Base-by-base conservation (phyloP, 2,113 vertebrate species). In the Numenius arquata region DNA sequence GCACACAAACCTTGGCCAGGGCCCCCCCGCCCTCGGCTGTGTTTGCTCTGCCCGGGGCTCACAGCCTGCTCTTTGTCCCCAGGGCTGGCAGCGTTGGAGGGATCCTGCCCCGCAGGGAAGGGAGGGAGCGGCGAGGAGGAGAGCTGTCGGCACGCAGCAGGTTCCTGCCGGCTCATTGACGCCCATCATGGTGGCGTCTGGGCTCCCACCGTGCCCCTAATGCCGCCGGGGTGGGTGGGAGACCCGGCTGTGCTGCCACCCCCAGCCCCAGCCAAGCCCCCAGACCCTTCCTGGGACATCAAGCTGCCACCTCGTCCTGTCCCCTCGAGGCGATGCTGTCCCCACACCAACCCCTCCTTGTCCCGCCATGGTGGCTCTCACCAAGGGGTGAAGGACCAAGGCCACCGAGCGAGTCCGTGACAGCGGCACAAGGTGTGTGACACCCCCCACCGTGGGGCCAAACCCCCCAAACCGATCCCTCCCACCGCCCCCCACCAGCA, bases 91-190 rank as follows among this genome's bases (percentile, higher is more conserved):
- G 72, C 16, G 1, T 48, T 2, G 5, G 36, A 73, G 20, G 56
- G 34, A 56, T 71, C 61, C 50, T 34, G 71, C 77, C 66, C 17
- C 8, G 5, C 19, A 12, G 30, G 12, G 56, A n/a, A 19, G 7
- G 56, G 41, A 55, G 45, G 83, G 75, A 55, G 61, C 1, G 13
- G 38, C 27, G 27, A 47, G 63, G n/a, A 48, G 34, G 8, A 34
- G 29, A 62, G 40, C 15, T 5, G 20, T 12, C 16, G 6, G 53
- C 36, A 27, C 4, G 11, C 53, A 13, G 36, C 27, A 5, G 3
- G 55, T 18, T 32, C 55, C 79, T 3, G 4, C 3, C 4, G 18
- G 7, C 3, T 23, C 21, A 0, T 2, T 12, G 2, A 2, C 2
- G 0, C 27, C 62, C 68, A 7, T 29, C n/a, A 1, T 1, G 1